Evolutionary conservation across 2,888 invertebrate genomes (phyloP).

Genomic region (Norana najaformis): DNA sequence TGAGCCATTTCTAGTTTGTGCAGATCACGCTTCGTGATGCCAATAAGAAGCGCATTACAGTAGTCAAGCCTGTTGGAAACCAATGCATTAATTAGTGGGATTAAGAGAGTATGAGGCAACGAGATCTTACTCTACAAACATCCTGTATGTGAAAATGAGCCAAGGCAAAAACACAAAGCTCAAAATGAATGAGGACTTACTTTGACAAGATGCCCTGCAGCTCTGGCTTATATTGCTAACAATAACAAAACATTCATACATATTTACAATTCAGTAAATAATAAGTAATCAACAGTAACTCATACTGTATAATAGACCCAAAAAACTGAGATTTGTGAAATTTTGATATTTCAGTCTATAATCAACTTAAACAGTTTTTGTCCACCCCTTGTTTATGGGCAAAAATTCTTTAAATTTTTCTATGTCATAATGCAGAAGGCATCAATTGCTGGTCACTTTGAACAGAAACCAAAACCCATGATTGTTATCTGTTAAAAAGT

Average conservation of each 20-base stretch:
- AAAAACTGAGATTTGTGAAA: not conserved
- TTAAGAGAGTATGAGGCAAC: too few species aligned
- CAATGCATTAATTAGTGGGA: too few species aligned
- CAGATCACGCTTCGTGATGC: too few species aligned
- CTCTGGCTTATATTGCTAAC: constrained; percentile 3
- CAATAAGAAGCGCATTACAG: too few species aligned
- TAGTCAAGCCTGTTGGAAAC: too few species aligned
- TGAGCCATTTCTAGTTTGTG: too few species aligned
- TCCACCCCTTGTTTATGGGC: not conserved
- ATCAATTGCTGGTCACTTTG: not conserved
- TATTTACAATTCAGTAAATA: not conserved
- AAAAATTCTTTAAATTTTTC: not conserved
- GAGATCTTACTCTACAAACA: too few species aligned
- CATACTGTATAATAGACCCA: not conserved
- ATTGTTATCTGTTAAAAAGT: too few species aligned
- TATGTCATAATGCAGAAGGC: not conserved
- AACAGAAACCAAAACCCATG: not conserved
- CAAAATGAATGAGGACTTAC: not conserved
- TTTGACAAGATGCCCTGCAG: constrained; percentile 3
- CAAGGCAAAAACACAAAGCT: not conserved
- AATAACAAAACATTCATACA: not conserved
- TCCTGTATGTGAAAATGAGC: not conserved
- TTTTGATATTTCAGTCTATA: not conserved
- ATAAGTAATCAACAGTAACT: not conserved
- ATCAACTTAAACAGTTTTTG: not conserved